Conservation (phyloP, 2,888 invertebrate genomes). For the Orthonevra nobilis region DNA sequence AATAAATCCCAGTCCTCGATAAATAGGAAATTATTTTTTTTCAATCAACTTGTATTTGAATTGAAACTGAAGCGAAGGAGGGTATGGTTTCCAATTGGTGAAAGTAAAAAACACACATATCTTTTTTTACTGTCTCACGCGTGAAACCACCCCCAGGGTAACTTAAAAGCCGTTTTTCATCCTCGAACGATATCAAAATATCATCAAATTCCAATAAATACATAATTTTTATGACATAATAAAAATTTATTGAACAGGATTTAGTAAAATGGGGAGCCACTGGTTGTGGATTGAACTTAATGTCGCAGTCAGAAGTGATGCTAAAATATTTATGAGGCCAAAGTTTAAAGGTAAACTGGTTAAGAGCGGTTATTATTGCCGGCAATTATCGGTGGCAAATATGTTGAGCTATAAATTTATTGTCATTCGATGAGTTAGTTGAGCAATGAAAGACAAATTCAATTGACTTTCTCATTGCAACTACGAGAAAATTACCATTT, state of each 20-base stretch:
- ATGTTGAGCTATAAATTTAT: no score
- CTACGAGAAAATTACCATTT: no score
- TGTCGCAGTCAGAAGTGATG: not conserved
- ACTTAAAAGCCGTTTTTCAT: conserved; percentile 32
- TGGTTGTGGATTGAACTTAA: not conserved
- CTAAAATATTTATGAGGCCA: conserved; percentile 17
- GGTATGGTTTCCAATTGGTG: not conserved
- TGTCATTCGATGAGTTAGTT: no score
- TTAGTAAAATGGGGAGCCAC: conserved; percentile 28
- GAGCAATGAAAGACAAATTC: no score
- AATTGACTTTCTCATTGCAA: no score
- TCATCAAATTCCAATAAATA: conserved; percentile 57
- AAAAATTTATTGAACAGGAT: conserved; percentile 56
- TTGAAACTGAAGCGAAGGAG: not conserved
- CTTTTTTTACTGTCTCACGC: not conserved
- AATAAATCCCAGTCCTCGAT: conserved; percentile 9
- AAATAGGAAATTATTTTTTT: conserved; percentile 57
- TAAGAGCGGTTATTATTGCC: not conserved
- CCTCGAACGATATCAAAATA: conserved; percentile 40
- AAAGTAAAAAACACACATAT: not conserved
- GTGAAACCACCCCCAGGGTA: conserved; percentile 15
- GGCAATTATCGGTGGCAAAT: no score
- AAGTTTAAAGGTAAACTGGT: conserved; percentile 20
- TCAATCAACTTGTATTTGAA: conserved; percentile 42
- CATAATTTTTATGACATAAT: conserved; percentile 59